These are phyloP conservation scores for Cyclura pinguis DNA, from an alignment of 2,797 vertebrate species.

Conservation along the genomic window DNA sequence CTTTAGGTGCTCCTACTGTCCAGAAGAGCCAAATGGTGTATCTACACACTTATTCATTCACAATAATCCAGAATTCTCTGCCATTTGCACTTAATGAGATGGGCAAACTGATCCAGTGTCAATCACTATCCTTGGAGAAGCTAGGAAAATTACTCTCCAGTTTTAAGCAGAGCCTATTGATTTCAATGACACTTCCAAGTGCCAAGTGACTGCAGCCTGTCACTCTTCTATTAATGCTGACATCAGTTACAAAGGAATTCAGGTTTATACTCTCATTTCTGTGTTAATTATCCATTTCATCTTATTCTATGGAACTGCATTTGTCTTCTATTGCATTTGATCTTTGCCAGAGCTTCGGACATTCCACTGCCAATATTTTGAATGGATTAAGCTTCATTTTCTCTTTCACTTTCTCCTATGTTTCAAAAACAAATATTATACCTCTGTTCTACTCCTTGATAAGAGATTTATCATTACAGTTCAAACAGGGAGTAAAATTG, in stretches of 20 bases:
- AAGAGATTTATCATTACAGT: background rate
- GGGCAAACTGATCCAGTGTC: background rate
- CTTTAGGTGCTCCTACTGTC: background rate
- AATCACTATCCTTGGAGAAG: constrained; percentile 39
- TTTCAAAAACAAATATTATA: background rate
- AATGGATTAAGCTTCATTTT: background rate
- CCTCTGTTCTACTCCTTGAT: background rate
- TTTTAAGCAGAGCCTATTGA: background rate
- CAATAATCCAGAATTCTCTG: background rate
- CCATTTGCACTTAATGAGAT: background rate
- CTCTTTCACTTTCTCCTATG: background rate
- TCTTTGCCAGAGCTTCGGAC: background rate
- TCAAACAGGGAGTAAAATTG: background rate
- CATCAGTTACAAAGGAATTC: constrained; percentile 51
- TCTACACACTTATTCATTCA: background rate
- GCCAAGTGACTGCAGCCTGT: background rate
- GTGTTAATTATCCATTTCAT: constrained; percentile 6
- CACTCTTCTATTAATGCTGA: constrained; percentile 33
- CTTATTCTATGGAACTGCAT: constrained; percentile 46
- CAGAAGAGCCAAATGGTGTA: background rate
- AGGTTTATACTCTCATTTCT: constrained; percentile 39
- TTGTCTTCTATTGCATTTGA: accelerated
- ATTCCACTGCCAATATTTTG: background rate
- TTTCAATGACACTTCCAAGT: constrained; percentile 14
- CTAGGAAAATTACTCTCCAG: background rate